A percentile compares a stretch with the other conserved stretches of the same genome.
Conservation (phyloP, 2,888 invertebrate species). For the Pterobdella sp. region DNA sequence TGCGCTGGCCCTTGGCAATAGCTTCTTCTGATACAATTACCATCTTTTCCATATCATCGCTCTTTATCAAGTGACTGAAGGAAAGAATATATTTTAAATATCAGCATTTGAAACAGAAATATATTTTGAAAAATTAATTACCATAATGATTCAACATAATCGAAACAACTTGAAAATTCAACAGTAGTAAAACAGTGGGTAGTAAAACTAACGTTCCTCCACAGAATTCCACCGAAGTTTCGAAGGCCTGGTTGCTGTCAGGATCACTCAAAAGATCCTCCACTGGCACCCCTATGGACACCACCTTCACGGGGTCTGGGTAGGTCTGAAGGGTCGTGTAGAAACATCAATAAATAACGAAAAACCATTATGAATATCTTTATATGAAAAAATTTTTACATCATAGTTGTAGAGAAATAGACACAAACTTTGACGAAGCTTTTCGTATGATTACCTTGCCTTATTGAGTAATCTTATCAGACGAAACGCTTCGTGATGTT, state of each 20-base stretch:
- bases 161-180: neutral
- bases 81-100: neutral
- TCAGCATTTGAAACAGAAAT: neutral
- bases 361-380: neutral
- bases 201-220: conserved; percentile 91
- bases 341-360: neutral
- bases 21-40: conserved; percentile 96
- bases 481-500: too few relatives aligned
- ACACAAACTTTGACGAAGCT: too few relatives aligned
- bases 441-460: too few relatives aligned
- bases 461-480: too few relatives aligned
- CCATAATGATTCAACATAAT: neutral
- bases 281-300: conserved; percentile 85
- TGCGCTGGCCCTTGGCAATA: conserved; percentile 92
- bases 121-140: neutral
- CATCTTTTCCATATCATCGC: conserved; percentile 88
- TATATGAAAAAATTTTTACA: too few relatives aligned
- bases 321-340: conserved; percentile 62
- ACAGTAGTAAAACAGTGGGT: too few relatives aligned
- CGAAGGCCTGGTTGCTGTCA: conserved; percentile 65
- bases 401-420: too few relatives aligned
- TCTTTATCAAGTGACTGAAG: conserved; percentile 69
- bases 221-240: conserved; percentile 95
- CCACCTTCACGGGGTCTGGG: conserved; percentile 76
- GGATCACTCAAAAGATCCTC: conserved; percentile 81